These are phyloP conservation scores for Gymnosoma rotundatum DNA, from an alignment of 2,888 invertebrate species.

Conservation along the genomic window DNA sequence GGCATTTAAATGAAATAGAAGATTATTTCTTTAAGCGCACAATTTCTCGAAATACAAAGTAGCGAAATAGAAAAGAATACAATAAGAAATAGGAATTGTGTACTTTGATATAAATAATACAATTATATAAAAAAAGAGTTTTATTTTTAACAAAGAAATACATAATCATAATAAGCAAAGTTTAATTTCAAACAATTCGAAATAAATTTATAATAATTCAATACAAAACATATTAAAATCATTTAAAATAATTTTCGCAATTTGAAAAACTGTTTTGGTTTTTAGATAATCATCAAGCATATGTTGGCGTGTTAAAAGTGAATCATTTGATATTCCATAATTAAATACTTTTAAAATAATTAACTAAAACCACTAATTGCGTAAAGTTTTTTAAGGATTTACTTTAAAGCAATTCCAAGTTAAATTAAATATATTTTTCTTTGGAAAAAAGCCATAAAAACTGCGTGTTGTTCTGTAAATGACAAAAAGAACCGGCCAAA, in stretches of 20 bases:
- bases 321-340: too few relatives aligned
- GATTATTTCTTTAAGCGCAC: constrained; percentile 31
- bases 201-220: too few relatives aligned
- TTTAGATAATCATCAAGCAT: too few relatives aligned
- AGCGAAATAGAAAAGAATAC: constrained; percentile 41
- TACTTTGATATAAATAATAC: neutral
- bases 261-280: neutral
- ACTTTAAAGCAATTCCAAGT: too few relatives aligned
- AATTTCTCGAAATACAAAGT: constrained; percentile 2
- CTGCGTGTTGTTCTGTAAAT: neutral
- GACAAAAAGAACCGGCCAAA: neutral
- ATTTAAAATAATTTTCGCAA: neutral
- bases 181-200: too few relatives aligned
- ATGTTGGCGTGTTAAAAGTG: too few relatives aligned
- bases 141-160: neutral
- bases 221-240: neutral
- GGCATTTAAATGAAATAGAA: constrained; percentile 40
- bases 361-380: too few relatives aligned
- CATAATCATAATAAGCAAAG: neutral
- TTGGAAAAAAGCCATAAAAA: neutral
- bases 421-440: neutral
- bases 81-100: neutral
- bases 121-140: neutral
- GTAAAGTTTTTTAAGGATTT: too few relatives aligned
- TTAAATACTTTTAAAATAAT: too few relatives aligned